These are phyloP conservation scores for Drusus annulatus DNA, from an alignment of 1,140 invertebrate genomes.

Conservation along the genomic window DNA sequence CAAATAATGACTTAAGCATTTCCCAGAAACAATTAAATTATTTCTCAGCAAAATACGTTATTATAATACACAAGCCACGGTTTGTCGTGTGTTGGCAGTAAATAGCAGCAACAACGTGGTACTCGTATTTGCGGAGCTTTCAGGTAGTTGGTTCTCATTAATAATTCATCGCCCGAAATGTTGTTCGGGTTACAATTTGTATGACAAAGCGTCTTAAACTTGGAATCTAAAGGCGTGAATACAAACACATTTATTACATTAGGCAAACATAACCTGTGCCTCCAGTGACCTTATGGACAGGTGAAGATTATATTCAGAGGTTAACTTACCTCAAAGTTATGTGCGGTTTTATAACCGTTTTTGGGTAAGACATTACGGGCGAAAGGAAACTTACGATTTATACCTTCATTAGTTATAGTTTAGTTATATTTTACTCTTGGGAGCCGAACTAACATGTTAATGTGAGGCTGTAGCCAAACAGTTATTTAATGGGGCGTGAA, in stretches of 20 bases:
- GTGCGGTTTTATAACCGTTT: constrained; percentile 40
- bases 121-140: constrained; percentile 13
- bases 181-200: constrained; percentile 52
- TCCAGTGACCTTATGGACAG: constrained; percentile 24
- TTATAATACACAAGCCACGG: constrained; percentile 21
- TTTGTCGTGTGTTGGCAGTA: constrained; percentile 8
- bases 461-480: constrained; percentile 19
- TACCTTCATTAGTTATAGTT: constrained; percentile 33
- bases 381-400: constrained; percentile 40
- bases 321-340: constrained; percentile 23
- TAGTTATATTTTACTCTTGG: constrained; percentile 26
- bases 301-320: constrained; percentile 22
- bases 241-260: constrained; percentile 46
- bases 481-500: constrained; percentile 40
- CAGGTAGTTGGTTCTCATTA: constrained; percentile 37
- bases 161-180: constrained; percentile 57
- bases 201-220: constrained; percentile 52
- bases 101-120: constrained; percentile 36
- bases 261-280: constrained; percentile 18
- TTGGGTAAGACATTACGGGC: constrained; percentile 20
- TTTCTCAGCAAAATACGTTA: constrained; percentile 11
- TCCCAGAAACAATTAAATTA: constrained; percentile 19
- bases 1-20: background rate
- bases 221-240: constrained; percentile 22
- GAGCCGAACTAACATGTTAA: constrained; percentile 26